Base-by-base conservation (phyloP, 2,113 vertebrate genomes). In the Catagonus wagneri region DNA sequence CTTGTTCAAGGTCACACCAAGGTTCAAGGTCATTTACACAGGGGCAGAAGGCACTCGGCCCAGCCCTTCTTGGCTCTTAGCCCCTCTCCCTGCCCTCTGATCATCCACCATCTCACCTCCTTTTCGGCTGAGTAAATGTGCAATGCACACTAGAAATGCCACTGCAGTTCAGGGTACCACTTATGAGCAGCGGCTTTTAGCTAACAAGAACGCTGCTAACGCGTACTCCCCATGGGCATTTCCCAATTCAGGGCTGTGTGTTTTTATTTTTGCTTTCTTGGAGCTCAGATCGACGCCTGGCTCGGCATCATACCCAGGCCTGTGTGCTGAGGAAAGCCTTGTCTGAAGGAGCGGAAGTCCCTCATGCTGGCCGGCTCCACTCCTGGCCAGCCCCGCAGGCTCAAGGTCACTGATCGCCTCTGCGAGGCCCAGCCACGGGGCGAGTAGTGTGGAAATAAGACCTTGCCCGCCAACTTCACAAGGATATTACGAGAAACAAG, bases 1-100 rank as follows among this genome's bases (percentile, higher is more conserved):
- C 98, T 98, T 97, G 97, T 94, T 97, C 98, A 98, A 98, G 98
- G 98, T 98, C 98, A 98, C 96, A 90, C 92, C 94, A 95, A 98
- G 97, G 95, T 98, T 91, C 5, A 52, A 86, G 88, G 98, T 90
- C 95, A 94, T 96, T 98, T 98, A 98, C 97, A 97, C 97, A 97
- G 98, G 98, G 98, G 98, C 97, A 97, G 71, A 96, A 83, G 95
- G 94, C 94, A 34, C 92, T 90, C 89, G 75, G 8, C 85, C 91
- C 95, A 52, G 86, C 90, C 97, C 96, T 96, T 72, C 95, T 89
- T 96, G 96, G 96, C 97, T 96, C 93, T 96, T 96, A 96, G 97
- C 95, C 97, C 95, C 98, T 98, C 97, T 94, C 32, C 61, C 81
- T 98, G 98, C 98, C 98, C 98, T 98, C 97, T 97, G 92, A 65